Evolutionary conservation across 2,888 invertebrate genomes (phyloP).

Genomic region (Ennomos fuscantarius): DNA sequence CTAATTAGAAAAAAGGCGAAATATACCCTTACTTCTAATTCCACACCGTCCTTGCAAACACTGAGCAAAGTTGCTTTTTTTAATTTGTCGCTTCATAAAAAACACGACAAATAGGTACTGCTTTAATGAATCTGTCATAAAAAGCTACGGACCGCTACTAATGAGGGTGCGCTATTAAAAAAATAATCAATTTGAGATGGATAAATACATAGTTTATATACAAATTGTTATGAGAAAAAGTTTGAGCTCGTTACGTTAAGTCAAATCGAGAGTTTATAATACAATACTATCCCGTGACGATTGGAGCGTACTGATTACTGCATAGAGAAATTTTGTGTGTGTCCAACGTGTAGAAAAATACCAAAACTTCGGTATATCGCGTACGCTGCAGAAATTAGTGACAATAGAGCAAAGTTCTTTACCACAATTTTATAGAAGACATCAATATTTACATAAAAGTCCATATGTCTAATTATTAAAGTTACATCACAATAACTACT

Average conservation of each 20-base stretch:
- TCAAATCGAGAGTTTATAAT: not conserved
- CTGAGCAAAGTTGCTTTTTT: slow-evolving; percentile 44
- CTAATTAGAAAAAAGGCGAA: slow-evolving; percentile 65
- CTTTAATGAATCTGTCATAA: slow-evolving; percentile 66
- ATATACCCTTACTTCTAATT: slow-evolving; percentile 46
- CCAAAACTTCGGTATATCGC: no score
- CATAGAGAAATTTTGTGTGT: no score
- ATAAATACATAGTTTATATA: slow-evolving; percentile 33
- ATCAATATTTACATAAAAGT: no score
- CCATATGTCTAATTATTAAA: no score
- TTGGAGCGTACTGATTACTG: no score
- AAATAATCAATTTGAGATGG: slow-evolving; percentile 54
- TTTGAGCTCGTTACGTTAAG: slow-evolving; percentile 6
- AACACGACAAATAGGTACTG: slow-evolving; percentile 54
- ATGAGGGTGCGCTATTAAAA: slow-evolving; percentile 63
- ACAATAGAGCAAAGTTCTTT: no score
- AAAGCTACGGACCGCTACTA: slow-evolving; percentile 62
- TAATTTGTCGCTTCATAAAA: slow-evolving; percentile 63
- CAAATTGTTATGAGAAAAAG: slow-evolving; percentile 17
- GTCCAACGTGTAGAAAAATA: no score
- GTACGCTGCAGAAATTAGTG: no score
- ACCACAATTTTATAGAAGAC: no score
- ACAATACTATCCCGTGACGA: no score
- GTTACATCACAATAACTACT: no score
- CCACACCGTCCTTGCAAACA: slow-evolving; percentile 25